Conservation (phyloP, 2,888 invertebrate species). For the Chromoteleia sp. region DNA sequence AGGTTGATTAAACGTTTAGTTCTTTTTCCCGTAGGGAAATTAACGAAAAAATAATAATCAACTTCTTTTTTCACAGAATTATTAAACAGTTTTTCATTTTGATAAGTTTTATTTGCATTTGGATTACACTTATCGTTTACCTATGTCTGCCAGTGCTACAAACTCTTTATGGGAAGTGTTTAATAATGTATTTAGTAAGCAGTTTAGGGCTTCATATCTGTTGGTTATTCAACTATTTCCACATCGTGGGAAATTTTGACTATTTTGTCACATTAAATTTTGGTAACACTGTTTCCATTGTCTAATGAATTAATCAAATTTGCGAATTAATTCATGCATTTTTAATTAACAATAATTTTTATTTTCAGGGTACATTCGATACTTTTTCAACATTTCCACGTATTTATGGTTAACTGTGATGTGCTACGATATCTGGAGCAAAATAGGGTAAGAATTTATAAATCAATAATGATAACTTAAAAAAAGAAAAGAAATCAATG, state of each 20-base stretch:
- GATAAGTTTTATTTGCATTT: not conserved
- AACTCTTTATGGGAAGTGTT: too few relatives aligned
- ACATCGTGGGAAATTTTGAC: not conserved
- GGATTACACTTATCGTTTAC: not conserved
- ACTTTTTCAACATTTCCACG: not conserved
- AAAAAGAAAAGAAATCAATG: too few relatives aligned
- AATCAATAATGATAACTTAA: too few relatives aligned
- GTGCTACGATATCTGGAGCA: not conserved
- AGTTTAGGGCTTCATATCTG: conserved; percentile 24
- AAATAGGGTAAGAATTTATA: conserved; percentile 6
- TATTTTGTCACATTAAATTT: not conserved
- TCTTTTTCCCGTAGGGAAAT: too few relatives aligned
- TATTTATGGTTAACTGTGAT: conserved; percentile 3
- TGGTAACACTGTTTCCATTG: too few relatives aligned
- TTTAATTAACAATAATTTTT: not conserved
- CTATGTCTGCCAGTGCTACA: conserved; percentile 7
- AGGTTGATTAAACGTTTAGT: too few relatives aligned
- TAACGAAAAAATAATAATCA: too few relatives aligned
- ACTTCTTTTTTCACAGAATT: not conserved
- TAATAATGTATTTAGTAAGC: too few relatives aligned
- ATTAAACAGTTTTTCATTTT: not conserved
- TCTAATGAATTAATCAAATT: too few relatives aligned
- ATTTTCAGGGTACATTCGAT: conserved; percentile 1
- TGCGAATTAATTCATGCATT: not conserved
- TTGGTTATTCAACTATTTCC: conserved; percentile 1